Conservation (phyloP, 2,113 vertebrate species). For the Gracilinanus agilis region DNA sequence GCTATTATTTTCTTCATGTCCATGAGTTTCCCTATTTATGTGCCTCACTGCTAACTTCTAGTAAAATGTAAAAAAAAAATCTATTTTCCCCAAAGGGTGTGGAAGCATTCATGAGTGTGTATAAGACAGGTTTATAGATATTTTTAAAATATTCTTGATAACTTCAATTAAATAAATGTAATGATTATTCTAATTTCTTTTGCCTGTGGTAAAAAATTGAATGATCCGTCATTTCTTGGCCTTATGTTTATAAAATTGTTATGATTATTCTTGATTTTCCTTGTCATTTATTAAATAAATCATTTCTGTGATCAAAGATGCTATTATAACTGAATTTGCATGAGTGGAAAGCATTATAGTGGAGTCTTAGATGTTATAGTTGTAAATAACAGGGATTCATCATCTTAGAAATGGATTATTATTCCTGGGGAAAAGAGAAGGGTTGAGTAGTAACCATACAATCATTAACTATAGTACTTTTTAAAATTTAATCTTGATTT, state of each 20-base stretch:
- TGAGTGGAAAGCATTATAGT: not conserved
- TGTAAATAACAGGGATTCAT: not conserved
- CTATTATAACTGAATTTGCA: not conserved
- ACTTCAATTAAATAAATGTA: not conserved
- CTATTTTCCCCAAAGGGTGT: not conserved
- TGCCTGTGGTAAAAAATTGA: not conserved
- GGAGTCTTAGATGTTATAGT: not conserved
- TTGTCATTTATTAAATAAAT: not conserved
- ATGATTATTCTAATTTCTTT: not conserved
- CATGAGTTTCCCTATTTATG: not conserved
- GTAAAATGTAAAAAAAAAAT: not conserved
- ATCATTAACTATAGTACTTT: no score
- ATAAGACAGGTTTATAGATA: not conserved
- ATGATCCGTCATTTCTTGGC: not conserved
- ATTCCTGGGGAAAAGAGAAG: not conserved
- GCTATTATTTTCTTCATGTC: no score
- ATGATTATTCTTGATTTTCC: not conserved
- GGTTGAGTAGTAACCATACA: not conserved
- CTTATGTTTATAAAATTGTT: not conserved
- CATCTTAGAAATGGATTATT: not conserved
- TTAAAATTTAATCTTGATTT: no score
- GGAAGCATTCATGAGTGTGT: not conserved
- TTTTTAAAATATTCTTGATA: not conserved
- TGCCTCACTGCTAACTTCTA: not conserved
- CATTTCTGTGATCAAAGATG: not conserved